Base-by-base conservation (phyloP, 2,113 vertebrate species). In the Ammodramus savannarum region DNA sequence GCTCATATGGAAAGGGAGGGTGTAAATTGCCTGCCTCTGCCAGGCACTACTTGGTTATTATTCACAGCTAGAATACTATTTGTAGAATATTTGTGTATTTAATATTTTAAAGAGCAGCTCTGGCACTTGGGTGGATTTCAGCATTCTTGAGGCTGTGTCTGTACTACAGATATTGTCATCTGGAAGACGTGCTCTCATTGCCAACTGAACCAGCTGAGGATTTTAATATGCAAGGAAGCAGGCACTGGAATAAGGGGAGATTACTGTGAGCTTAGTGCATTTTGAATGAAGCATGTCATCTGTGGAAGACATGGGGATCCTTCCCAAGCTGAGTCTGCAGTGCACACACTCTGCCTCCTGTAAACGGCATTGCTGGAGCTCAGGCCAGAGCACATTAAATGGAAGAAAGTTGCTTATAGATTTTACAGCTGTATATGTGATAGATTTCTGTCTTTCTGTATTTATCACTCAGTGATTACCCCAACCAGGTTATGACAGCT, bases 41-140 rank as follows among this genome's bases (percentile, higher is more conserved):
- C 74, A 90, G 63, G 87, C 87, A 92, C 39, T 74, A 91, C 36
- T 21, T 58, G n/a, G 77, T 85, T 62, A 75, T 79, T 87, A 83
- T 74, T 96, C 82, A 74, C 81, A 71, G 77, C 86, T 93, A 92
- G 85, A 89, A 88, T 61, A 76, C 31, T 63, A 83, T 88, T 88
- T 93, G 94, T 90, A 81, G 91, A 96, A 93, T 95, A 94, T 90
- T 91, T 94, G 95, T 84, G 83, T 93, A 88, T 89, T 96, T 96
- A 92, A 90, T 76, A 59, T 85, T 94, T 96, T 73, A 96, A 94
- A 76, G 46, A 96, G 81, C 54, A 92, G 32, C 74, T 88, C 63
- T 90, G 81, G 69, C 62, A 51, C 78, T 97, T 88, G 51, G 38
- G 63, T 38, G 55, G 63, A 67, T 96, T 91, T 95, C 72, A 69